A percentile compares a stretch with the other conserved stretches of the same genome.
These are phyloP conservation scores for Calliphora vomitoria DNA, from an alignment of 2,888 invertebrate genomes.

Conservation along the genomic window DNA sequence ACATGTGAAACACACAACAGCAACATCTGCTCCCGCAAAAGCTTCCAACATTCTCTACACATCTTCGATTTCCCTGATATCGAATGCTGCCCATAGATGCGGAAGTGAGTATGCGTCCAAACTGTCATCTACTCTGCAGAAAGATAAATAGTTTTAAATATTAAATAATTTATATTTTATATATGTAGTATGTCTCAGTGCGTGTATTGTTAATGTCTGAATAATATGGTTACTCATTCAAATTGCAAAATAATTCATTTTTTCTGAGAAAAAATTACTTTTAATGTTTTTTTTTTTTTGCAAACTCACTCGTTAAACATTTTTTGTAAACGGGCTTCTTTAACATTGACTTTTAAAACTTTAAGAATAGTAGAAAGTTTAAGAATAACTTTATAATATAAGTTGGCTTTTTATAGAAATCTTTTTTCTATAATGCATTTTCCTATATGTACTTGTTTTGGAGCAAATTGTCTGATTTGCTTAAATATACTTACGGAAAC, in stretches of 20 bases:
- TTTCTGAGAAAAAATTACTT: no score
- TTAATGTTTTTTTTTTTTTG: no score
- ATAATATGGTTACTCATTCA: background rate
- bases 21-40: constrained; percentile 59
- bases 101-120: constrained; percentile 58
- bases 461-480: no score
- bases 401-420: no score
- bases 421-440: no score
- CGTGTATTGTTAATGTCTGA: constrained; percentile 4
- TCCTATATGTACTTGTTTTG: no score
- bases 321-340: no score
- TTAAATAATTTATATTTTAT: background rate
- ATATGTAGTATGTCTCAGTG: background rate
- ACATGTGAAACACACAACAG: constrained; percentile 35
- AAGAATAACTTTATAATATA: no score
- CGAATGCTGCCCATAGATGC: constrained; percentile 55
- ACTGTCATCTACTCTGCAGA: constrained; percentile 40
- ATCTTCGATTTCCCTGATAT: constrained; percentile 50
- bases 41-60: constrained; percentile 53
- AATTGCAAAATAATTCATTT: background rate
- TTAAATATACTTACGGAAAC: no score
- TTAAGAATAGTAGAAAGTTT: no score
- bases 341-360: no score
- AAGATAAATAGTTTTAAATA: constrained; percentile 53
- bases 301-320: no score